Conservation (phyloP, 2,113 vertebrate genomes). For the Paramormyrops kingsleyae region DNA sequence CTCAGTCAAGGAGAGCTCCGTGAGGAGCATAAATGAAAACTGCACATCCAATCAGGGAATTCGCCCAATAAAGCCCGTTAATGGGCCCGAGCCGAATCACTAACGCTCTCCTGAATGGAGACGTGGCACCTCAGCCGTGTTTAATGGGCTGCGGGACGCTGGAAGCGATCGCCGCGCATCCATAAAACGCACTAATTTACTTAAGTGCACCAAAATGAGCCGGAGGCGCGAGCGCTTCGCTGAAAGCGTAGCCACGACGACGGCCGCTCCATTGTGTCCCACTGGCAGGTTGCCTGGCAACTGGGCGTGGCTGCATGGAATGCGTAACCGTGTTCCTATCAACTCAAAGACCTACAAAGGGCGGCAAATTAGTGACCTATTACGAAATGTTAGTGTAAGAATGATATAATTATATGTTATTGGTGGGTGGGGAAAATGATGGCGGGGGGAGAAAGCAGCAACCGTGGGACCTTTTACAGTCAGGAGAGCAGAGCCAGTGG, state of each 20-base stretch:
- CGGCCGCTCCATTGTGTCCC: no score
- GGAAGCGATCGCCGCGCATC: no score
- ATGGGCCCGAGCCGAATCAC: background rate
- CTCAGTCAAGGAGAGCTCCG: background rate
- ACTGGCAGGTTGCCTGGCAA: background rate
- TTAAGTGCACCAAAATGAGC: slow-evolving; percentile 6
- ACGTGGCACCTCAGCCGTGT: background rate
- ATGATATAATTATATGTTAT: background rate
- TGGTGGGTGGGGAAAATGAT: background rate
- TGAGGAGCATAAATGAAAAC: background rate
- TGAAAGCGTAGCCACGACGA: no score
- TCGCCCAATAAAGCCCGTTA: background rate
- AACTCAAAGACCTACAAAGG: background rate
- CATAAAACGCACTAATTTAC: background rate
- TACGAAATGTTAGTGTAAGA: background rate
- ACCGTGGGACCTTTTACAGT: background rate
- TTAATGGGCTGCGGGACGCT: background rate
- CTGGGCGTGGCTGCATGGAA: background rate
- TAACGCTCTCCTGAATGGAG: background rate
- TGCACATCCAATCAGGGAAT: background rate
- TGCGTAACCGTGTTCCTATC: background rate
- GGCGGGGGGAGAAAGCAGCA: background rate
- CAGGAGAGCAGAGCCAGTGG: background rate
- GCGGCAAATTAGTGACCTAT: background rate
- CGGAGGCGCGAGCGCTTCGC: no score